Percentiles rank a stretch among this genome's conserved stretches.
Evolutionary conservation across 2,888 invertebrate genomes (phyloP).

Genomic region (Parelbella ahira): DNA sequence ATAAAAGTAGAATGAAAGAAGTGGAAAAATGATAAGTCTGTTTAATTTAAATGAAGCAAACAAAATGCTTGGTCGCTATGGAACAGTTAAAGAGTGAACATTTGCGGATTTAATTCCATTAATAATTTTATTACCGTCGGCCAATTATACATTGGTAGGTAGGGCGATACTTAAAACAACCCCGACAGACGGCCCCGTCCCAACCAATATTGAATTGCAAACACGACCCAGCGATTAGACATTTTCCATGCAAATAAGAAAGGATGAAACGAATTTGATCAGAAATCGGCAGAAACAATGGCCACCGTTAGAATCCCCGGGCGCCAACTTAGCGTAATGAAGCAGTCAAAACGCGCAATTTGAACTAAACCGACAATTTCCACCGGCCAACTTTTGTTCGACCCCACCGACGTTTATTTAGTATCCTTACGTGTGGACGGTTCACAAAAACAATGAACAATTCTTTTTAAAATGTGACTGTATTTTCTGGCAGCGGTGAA

Average conservation of each 20-base stretch:
- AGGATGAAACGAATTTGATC: constrained; percentile 17
- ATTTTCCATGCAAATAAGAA: constrained; percentile 8
- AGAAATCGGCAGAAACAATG: constrained; percentile 38
- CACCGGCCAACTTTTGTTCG: constrained; percentile 35
- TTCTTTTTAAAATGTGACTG: constrained; percentile 1
- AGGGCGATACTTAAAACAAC: no score
- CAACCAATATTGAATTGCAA: no score
- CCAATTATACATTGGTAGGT: no score
- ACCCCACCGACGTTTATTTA: constrained; percentile 10
- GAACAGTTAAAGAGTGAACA: no score
- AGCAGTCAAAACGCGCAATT: constrained; percentile 48
- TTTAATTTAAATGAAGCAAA: no score
- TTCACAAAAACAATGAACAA: background rate
- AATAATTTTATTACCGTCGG: no score
- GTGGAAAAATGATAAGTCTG: no score
- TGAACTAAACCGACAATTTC: constrained; percentile 38
- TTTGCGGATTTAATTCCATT: no score
- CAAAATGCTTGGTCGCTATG: no score
- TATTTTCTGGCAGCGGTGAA: background rate
- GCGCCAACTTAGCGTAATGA: constrained; percentile 51
- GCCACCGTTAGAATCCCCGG: constrained; percentile 40
- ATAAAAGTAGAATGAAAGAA: no score
- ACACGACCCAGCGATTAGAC: no score
- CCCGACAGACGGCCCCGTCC: no score
- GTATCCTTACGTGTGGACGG: background rate